These are phyloP conservation scores for Mirounga angustirostris DNA, from an alignment of 2,113 vertebrate species.

Conservation along the genomic window DNA sequence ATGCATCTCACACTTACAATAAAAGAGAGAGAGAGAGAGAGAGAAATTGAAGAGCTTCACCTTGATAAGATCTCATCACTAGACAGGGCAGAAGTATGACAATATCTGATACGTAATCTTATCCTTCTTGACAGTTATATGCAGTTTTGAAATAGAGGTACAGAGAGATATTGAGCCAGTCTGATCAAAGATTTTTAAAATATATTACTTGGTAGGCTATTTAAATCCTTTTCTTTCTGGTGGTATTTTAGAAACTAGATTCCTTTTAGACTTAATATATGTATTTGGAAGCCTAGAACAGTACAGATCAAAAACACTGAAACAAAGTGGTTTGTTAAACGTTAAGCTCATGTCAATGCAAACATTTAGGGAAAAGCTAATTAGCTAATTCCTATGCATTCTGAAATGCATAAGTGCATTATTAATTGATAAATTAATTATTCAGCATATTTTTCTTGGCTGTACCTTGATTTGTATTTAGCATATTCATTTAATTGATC, in stretches of 20 bases:
- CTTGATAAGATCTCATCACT: slow-evolving; percentile 70
- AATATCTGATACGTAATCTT: slow-evolving; percentile 77
- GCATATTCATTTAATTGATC: slow-evolving; percentile 58
- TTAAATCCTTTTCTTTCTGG: slow-evolving; percentile 52
- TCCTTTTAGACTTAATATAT: slow-evolving; percentile 62
- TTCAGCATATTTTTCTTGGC: slow-evolving; percentile 35
- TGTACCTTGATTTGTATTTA: slow-evolving; percentile 61
- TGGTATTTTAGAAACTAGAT: slow-evolving; percentile 56
- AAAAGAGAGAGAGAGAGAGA: neutral
- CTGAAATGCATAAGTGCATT: slow-evolving; percentile 47
- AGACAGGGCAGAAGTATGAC: slow-evolving; percentile 58
- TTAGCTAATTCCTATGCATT: slow-evolving; percentile 66
- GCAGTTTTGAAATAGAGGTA: slow-evolving; percentile 64
- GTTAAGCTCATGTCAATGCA: neutral
- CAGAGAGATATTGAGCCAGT: slow-evolving; percentile 15
- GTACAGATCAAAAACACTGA: neutral
- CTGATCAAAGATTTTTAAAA: slow-evolving; percentile 62
- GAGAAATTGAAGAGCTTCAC: slow-evolving; percentile 66
- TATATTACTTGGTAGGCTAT: slow-evolving; percentile 31
- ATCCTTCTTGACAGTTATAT: slow-evolving; percentile 63
- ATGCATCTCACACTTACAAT: slow-evolving; percentile 55
- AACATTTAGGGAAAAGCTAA: slow-evolving; percentile 53
- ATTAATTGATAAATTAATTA: slow-evolving; percentile 69
- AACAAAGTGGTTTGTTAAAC: slow-evolving; percentile 1
- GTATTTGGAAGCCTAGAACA: slow-evolving; percentile 31